Percentiles rank a stretch among this genome's conserved stretches.
Conservation (phyloP, 2,888 invertebrate genomes). For the Drosophila lacicola region DNA sequence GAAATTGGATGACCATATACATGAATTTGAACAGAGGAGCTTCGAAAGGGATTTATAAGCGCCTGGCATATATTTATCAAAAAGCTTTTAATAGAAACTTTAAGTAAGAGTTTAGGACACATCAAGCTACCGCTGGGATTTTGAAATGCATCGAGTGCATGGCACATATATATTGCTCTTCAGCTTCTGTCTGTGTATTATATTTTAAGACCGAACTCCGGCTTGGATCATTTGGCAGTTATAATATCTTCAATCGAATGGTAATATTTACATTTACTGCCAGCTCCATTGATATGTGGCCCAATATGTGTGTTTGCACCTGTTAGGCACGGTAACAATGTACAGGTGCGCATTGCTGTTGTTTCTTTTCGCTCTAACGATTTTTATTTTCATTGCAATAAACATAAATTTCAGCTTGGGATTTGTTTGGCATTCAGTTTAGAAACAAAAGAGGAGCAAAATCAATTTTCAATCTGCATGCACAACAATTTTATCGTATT, state of each 20-base stretch:
- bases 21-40: too few relatives aligned
- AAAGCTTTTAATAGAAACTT: too few relatives aligned
- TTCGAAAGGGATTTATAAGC: too few relatives aligned
- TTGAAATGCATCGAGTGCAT: background rate
- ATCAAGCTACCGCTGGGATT: background rate
- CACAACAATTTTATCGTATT: conserved; percentile 38
- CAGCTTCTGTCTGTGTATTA: too few relatives aligned
- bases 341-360: conserved; percentile 20
- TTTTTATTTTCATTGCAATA: conserved; percentile 61
- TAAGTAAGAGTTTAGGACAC: too few relatives aligned
- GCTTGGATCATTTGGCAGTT: background rate
- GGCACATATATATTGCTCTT: too few relatives aligned
- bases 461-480: conserved; percentile 57
- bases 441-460: conserved; percentile 17
- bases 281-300: conserved; percentile 20
- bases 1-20: too few relatives aligned
- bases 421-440: conserved; percentile 39
- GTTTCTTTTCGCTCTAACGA: conserved; percentile 4
- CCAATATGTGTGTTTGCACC: conserved; percentile 2
- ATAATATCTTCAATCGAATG: conserved; percentile 21
- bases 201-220: too few relatives aligned
- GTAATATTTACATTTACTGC: conserved; percentile 17
- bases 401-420: conserved; percentile 58
- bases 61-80: too few relatives aligned
- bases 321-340: conserved; percentile 33